phyloP scores from a whole-genome alignment of 2,113 vertebrate species.

The Notarius quadriscutis region DNA sequence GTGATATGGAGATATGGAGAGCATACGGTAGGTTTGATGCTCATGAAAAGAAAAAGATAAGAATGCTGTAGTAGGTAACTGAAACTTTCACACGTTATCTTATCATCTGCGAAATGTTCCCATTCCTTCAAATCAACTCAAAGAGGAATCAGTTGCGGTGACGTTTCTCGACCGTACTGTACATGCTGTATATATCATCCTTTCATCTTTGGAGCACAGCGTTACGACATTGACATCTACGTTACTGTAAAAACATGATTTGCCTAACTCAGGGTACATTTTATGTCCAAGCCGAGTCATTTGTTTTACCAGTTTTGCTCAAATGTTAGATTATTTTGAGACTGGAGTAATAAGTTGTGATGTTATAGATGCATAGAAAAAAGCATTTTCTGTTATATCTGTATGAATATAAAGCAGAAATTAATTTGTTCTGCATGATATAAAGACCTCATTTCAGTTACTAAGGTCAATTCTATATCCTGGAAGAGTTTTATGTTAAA shows the following conservation, averaged over 20 bases:
- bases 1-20: neutral
- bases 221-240: neutral
- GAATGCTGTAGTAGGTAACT: neutral
- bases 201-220: neutral
- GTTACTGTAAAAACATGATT: neutral
- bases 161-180: neutral
- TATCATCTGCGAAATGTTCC: neutral
- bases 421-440: neutral
- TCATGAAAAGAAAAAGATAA: neutral
- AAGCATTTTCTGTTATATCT: neutral
- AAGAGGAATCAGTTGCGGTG: neutral
- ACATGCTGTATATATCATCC: neutral
- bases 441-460: neutral
- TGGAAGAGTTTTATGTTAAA: neutral
- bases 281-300: neutral
- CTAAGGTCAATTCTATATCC: neutral
- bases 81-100: conserved; percentile 1
- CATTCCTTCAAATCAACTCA: neutral
- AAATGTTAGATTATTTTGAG: neutral
- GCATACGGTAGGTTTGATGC: neutral
- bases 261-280: neutral
- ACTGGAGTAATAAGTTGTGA: neutral
- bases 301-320: neutral
- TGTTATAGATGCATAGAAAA: neutral
- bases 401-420: neutral